phyloP scores from a whole-genome alignment of 2,113 vertebrate species.

The Rhinolophus ferrumequinum region DNA sequence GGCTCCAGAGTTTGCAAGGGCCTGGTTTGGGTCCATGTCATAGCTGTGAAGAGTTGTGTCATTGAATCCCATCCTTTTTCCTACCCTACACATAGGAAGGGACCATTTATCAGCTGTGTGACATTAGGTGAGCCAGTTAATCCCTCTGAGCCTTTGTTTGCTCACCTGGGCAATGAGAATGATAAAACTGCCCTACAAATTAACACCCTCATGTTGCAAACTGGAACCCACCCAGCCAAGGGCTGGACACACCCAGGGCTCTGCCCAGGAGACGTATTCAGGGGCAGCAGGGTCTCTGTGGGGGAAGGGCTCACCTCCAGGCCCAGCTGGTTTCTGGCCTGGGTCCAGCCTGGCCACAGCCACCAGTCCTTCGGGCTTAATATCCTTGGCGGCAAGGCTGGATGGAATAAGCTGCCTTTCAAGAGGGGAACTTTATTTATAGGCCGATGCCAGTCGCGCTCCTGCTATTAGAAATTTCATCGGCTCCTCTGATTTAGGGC shows the following conservation, averaged over 20 bases:
- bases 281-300: neutral
- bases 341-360: slow-evolving; percentile 50
- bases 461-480: slow-evolving; percentile 81
- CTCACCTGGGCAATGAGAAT: neutral
- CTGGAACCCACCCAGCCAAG: accelerated
- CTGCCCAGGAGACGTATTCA: accelerated
- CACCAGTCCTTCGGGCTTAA: slow-evolving; percentile 58
- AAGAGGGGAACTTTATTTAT: slow-evolving; percentile 51
- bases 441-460: slow-evolving; percentile 68
- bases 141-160: neutral
- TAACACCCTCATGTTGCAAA: neutral
- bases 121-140: neutral
- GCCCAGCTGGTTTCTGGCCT: slow-evolving; percentile 67
- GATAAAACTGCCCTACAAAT: neutral
- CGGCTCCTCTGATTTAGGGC: slow-evolving; percentile 79
- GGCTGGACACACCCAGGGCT: neutral
- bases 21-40: too few species aligned
- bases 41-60: neutral
- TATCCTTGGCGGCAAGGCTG: slow-evolving; percentile 27
- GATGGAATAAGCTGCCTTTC: slow-evolving; percentile 75
- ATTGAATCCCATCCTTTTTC: neutral
- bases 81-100: accelerated
- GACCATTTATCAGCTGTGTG: accelerated
- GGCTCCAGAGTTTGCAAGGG: neutral
- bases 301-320: neutral